Evolutionary conservation across 2,888 invertebrate species (phyloP).

Genomic region (Tachystola acroxantha): DNA sequence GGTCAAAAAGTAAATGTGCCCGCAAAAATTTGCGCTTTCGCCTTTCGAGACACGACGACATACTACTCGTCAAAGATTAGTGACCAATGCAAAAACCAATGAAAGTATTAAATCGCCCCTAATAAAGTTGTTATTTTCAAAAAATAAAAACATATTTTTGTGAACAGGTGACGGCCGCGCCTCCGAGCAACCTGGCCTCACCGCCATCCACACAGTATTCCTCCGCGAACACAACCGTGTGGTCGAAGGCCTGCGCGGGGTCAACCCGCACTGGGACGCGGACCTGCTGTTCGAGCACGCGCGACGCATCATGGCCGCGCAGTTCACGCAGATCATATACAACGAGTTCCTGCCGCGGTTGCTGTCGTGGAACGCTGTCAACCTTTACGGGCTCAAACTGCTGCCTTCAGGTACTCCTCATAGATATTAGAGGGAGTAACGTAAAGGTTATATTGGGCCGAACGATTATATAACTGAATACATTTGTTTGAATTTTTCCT

Average conservation of each 20-base stretch:
- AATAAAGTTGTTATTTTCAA: no score
- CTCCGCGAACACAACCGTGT: constrained; percentile 94
- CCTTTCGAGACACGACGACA: no score
- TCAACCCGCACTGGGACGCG: constrained; percentile 94
- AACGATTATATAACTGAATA: no score
- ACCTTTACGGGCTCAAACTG: constrained; percentile 82
- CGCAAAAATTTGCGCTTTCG: no score
- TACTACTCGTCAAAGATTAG: no score
- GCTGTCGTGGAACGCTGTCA: constrained; percentile 93
- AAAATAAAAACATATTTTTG: no score
- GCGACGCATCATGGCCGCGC: constrained; percentile 86
- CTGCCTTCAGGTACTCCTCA: not conserved
- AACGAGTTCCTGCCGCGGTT: constrained; percentile 95
- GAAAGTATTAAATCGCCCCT: no score
- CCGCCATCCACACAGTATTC: constrained; percentile 92
- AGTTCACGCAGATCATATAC: constrained; percentile 89
- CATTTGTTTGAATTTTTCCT: no score
- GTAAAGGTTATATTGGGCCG: no score
- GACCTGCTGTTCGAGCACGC: constrained; percentile 91
- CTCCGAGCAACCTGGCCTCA: constrained; percentile 94
- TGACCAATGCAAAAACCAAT: no score
- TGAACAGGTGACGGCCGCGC: constrained; percentile 94
- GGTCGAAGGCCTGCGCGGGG: constrained; percentile 85
- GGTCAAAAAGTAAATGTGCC: no score
- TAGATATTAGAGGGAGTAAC: no score